phyloP scores from a whole-genome alignment of 2,888 invertebrate genomes.

The Caenorhabditis sp. region DNA sequence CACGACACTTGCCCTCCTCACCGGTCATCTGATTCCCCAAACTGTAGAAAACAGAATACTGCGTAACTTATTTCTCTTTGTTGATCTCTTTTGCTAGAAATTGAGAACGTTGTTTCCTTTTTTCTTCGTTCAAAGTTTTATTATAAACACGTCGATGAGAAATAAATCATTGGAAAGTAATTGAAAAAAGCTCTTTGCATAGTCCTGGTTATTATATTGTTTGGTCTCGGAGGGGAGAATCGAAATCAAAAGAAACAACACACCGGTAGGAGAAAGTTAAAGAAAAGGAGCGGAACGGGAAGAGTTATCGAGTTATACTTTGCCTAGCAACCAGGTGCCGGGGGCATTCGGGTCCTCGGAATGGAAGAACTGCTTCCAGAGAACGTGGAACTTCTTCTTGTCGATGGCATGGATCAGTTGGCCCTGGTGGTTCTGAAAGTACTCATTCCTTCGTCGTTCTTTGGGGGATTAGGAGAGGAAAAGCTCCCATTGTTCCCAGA shows the following conservation, averaged over 20 bases:
- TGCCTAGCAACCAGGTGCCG: slow-evolving; percentile 61
- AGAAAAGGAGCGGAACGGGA: neutral
- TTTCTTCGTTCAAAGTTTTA: too few relatives aligned
- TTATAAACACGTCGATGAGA: neutral
- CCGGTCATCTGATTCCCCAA: slow-evolving; percentile 24
- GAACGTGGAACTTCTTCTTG: slow-evolving; percentile 54
- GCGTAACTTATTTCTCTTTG: slow-evolving; percentile 29
- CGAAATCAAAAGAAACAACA: slow-evolving; percentile 18
- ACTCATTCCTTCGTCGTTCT: too few relatives aligned
- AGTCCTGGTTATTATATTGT: slow-evolving; percentile 2
- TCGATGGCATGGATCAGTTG: slow-evolving; percentile 57
- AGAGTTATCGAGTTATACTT: slow-evolving; percentile 6
- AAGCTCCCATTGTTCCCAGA: too few relatives aligned
- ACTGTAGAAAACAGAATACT: slow-evolving; percentile 39
- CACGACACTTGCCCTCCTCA: slow-evolving; percentile 9
- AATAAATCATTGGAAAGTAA: slow-evolving; percentile 33
- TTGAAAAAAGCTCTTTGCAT: slow-evolving; percentile 42
- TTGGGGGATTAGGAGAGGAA: too few relatives aligned
- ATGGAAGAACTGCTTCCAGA: slow-evolving; percentile 65
- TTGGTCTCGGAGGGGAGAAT: slow-evolving; percentile 11
- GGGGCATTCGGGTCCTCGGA: slow-evolving; percentile 55
- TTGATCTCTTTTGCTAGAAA: neutral
- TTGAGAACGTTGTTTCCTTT: neutral
- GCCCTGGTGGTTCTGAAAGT: slow-evolving; percentile 60
- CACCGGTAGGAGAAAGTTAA: slow-evolving; percentile 43